Conservation (phyloP, 2,888 invertebrate genomes). For the Eupithecia dodoneata region DNA sequence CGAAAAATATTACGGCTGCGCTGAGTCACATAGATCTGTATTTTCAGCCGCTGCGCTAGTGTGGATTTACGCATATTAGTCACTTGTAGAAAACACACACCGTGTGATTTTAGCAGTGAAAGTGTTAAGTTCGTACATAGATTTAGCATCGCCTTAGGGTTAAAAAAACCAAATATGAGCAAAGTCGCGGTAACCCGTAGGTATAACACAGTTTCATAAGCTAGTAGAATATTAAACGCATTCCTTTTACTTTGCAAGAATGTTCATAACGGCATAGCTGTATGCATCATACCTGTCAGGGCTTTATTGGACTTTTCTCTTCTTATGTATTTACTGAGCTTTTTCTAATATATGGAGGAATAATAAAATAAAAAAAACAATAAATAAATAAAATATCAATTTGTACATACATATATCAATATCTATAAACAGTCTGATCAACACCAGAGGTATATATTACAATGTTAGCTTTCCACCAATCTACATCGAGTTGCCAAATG, state of each 20-base stretch:
- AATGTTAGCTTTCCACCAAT: background rate
- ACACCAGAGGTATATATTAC: background rate
- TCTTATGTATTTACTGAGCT: background rate
- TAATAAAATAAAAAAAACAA: too few relatives aligned
- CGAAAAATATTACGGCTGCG: too few relatives aligned
- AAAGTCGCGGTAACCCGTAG: background rate
- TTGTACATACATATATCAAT: too few relatives aligned
- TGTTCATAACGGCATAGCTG: background rate
- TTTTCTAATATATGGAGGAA: background rate
- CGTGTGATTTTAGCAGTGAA: too few relatives aligned
- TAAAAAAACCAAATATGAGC: too few relatives aligned
- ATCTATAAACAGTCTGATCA: background rate
- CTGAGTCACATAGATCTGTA: too few relatives aligned
- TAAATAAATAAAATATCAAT: background rate
- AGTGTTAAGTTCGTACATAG: too few relatives aligned
- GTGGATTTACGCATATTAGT: too few relatives aligned
- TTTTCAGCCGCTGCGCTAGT: too few relatives aligned
- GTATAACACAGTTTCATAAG: background rate
- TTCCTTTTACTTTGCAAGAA: background rate
- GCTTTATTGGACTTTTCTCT: background rate
- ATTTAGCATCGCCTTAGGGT: too few relatives aligned
- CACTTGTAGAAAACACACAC: too few relatives aligned
- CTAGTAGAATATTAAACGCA: background rate
- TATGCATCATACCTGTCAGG: background rate
- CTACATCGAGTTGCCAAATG: background rate